phyloP scores from a whole-genome alignment of 2,797 vertebrate species.

The Parotocinclus haroldoi region DNA sequence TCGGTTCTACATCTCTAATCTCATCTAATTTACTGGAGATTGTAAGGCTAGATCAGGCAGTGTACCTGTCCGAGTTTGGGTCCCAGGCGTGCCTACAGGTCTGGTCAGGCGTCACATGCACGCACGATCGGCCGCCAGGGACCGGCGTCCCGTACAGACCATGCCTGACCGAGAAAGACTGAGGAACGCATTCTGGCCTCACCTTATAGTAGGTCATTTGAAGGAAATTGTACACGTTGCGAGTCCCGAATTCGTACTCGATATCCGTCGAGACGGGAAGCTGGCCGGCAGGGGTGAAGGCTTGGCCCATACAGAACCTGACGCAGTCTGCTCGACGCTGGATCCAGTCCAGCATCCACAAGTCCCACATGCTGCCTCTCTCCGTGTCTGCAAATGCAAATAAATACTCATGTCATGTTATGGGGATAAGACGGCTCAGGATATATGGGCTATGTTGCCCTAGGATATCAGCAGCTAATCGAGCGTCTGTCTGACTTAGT shows the following conservation, averaged over 20 bases:
- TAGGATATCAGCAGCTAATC: too few relatives aligned
- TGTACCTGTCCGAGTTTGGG: too few relatives aligned
- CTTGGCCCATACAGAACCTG: conserved; percentile 73
- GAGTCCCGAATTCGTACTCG: conserved; percentile 78
- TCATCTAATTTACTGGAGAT: too few relatives aligned
- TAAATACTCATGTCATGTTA: background rate
- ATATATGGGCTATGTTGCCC: too few relatives aligned
- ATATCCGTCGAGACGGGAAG: conserved; percentile 78
- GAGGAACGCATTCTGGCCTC: conserved; percentile 5
- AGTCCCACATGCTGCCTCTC: conserved; percentile 61
- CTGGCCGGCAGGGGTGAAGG: conserved; percentile 67
- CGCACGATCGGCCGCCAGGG: too few relatives aligned
- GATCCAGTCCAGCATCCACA: conserved; percentile 73
- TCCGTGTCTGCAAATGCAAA: conserved; percentile 57
- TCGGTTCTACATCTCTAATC: too few relatives aligned
- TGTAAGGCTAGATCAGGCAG: too few relatives aligned
- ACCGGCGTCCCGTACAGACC: background rate
- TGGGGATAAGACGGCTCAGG: too few relatives aligned
- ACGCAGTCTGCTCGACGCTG: conserved; percentile 84
- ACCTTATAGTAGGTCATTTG: conserved; percentile 94
- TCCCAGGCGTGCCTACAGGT: too few relatives aligned
- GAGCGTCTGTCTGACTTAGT: too few relatives aligned
- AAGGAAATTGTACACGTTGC: conserved; percentile 93
- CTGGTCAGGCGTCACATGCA: too few relatives aligned
- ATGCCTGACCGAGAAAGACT: too few relatives aligned